These are phyloP conservation scores for Myotis lucifugus DNA, from an alignment of 2,113 vertebrate species.

Conservation along the genomic window DNA sequence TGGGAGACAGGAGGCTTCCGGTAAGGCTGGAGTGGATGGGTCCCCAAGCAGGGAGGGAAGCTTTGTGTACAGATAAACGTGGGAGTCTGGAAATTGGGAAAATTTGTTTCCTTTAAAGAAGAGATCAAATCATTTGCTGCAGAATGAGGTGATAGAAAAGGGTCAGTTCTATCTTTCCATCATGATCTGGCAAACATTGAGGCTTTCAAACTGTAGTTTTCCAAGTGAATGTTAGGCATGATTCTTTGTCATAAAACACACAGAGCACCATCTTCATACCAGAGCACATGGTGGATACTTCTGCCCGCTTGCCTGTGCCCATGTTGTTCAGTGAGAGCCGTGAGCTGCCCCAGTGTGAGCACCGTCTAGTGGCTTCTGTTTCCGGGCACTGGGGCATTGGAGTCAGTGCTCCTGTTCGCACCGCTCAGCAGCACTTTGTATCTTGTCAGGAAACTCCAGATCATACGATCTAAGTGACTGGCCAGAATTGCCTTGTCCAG, in stretches of 20 bases:
- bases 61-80: neutral
- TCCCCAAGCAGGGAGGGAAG: neutral
- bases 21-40: neutral
- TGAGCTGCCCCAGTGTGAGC: neutral
- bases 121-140: neutral
- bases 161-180: neutral
- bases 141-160: neutral
- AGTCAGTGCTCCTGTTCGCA: rapidly evolving
- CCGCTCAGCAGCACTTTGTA: neutral
- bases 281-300: neutral
- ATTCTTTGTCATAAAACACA: neutral
- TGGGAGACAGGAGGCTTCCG: neutral
- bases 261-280: neutral
- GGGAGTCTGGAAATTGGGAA: neutral
- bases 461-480: neutral
- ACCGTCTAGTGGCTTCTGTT: rapidly evolving
- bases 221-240: neutral
- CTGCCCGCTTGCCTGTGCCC: neutral
- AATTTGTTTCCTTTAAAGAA: conserved; percentile 25
- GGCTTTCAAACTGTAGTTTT: neutral
- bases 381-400: rapidly evolving
- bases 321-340: neutral
- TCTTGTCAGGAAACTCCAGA: neutral
- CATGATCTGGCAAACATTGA: neutral
- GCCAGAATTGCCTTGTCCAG: neutral